phyloP scores from a whole-genome alignment of 2,888 invertebrate genomes.

The Slavum lentiscoides region DNA sequence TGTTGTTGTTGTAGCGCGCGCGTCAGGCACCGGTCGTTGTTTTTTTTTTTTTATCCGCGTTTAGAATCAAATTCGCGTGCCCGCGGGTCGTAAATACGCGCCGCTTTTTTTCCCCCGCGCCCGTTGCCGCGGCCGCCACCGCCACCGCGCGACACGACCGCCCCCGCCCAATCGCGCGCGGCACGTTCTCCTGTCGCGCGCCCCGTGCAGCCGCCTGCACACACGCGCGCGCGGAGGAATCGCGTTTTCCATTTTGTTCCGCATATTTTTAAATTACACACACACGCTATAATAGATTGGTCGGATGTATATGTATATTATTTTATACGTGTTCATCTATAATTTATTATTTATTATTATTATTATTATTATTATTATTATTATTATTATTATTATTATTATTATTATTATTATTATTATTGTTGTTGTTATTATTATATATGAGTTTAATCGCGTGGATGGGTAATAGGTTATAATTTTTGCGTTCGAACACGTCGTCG shows the following conservation, averaged over 20 bases:
- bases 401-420: no score
- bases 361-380: no score
- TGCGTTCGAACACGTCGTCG: no score
- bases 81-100: slow-evolving; percentile 37
- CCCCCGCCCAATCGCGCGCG: neutral
- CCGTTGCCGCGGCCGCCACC: neutral
- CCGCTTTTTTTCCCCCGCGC: slow-evolving; percentile 1
- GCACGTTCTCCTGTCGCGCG: slow-evolving; percentile 1
- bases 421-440: no score
- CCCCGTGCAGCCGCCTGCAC: neutral
- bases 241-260: slow-evolving; percentile 46
- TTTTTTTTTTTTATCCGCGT: slow-evolving; percentile 42
- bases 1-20: neutral
- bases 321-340: neutral
- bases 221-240: neutral
- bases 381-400: no score
- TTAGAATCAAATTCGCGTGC: slow-evolving; percentile 52
- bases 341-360: no score
- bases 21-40: slow-evolving; percentile 38
- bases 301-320: neutral
- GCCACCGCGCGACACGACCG: neutral
- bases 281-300: slow-evolving; percentile 15
- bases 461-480: no score
- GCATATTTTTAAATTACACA: slow-evolving; percentile 42
- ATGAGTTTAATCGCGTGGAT: no score